Percentiles rank a stretch among this genome's conserved stretches.
Conservation (phyloP, 2,888 invertebrate species). For the Anticlea derivata region DNA sequence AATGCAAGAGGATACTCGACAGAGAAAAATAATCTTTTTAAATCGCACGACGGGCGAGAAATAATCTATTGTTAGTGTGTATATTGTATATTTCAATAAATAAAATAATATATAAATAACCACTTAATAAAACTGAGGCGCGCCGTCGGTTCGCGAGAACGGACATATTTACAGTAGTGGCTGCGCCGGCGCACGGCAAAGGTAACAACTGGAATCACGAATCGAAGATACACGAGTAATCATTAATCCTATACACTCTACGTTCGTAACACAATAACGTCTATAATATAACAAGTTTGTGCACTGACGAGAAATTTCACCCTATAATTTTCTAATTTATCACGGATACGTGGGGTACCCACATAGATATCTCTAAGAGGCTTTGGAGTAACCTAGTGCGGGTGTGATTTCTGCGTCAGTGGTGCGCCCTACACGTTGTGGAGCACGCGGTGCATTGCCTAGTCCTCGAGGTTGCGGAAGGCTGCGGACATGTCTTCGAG, state of each 20-base stretch:
- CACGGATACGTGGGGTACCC: background rate
- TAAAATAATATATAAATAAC: conserved; percentile 53
- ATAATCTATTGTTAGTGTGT: conserved; percentile 57
- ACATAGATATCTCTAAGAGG: background rate
- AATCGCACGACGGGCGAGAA: conserved; percentile 50
- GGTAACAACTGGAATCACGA: conserved; percentile 51
- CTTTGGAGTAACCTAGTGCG: too few relatives aligned
- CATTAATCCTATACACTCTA: conserved; percentile 57
- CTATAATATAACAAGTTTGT: conserved; percentile 41
- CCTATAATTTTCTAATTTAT: conserved; percentile 3
- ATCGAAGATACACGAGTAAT: conserved; percentile 57
- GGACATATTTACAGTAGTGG: conserved; percentile 46
- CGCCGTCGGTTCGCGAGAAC: conserved; percentile 8
- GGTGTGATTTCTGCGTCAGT: conserved; percentile 9
- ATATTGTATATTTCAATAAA: conserved; percentile 54
- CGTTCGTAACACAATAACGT: conserved; percentile 52
- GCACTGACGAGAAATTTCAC: conserved; percentile 26
- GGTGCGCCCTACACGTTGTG: background rate
- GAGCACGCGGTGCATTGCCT: conserved; percentile 59
- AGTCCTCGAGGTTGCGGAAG: conserved; percentile 99
- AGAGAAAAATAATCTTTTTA: conserved; percentile 45
- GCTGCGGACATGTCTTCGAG: conserved; percentile 98
- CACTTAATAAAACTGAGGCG: conserved; percentile 41
- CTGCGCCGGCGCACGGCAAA: conserved; percentile 20
- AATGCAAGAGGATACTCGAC: conserved; percentile 73